phyloP scores from a whole-genome alignment of 2,113 vertebrate genomes.

The Corapipo altera region DNA sequence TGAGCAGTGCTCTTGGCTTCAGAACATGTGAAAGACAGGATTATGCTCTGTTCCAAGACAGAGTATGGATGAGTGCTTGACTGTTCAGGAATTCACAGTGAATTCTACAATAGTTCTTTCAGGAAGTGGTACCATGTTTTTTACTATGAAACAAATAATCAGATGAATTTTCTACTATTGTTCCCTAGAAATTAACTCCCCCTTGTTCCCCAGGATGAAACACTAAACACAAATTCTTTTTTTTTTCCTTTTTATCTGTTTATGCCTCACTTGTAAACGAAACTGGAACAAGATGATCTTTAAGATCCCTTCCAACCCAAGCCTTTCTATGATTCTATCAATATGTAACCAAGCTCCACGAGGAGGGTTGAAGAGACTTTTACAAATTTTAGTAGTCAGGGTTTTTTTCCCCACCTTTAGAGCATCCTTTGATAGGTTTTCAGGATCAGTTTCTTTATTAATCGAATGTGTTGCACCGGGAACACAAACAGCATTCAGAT shows the following conservation, averaged over 20 bases:
- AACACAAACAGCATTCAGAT: neutral
- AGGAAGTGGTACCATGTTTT: neutral
- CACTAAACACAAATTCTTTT: fast-evolving
- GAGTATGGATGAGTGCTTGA: neutral
- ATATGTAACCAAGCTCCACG: neutral
- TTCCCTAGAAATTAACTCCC: neutral
- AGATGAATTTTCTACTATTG: neutral
- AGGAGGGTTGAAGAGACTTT: neutral
- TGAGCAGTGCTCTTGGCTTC: neutral
- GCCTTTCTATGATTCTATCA: neutral
- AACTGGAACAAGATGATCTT: neutral
- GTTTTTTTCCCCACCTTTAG: neutral
- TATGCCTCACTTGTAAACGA: neutral
- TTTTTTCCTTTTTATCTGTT: neutral
- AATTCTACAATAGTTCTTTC: neutral
- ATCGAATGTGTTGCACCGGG: neutral
- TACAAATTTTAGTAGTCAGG: neutral
- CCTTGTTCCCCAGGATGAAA: neutral
- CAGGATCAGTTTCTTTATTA: neutral
- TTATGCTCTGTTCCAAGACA: neutral
- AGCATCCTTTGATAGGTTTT: neutral
- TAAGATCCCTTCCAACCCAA: neutral
- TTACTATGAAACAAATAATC: neutral
- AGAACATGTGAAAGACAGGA: neutral
- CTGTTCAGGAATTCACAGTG: neutral